Evolutionary conservation across 2,113 vertebrate species (phyloP), one percentile per base, ranked within the genome.

Genomic region (Gymnorhina tibicen): DNA sequence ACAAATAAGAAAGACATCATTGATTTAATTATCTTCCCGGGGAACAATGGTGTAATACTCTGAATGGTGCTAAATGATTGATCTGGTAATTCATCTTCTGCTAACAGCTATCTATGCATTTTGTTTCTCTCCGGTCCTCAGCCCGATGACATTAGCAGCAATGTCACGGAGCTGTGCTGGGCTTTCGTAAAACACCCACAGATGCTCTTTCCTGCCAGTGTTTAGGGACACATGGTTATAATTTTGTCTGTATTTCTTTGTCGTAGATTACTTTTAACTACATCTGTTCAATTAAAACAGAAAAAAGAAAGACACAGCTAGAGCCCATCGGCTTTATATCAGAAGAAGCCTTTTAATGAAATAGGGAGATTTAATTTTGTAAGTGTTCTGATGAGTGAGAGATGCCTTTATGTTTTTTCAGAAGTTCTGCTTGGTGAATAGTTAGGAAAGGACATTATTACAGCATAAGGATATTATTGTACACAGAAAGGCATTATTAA

Each of bases 61-160:
- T 95, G 95, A 97, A 96, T 85, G 93, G 97, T 96, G 97, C 93
- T 98, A 98, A 98, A 97, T 98, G 98, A 98, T 97, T 97, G 98
- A 98, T 98, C 97, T 97, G 95, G 96, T 98, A 98, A 98, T 98
- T 98, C 98, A 97, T 98, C 98, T 98, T 98, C 97, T 91, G 46
- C 96, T 97, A 97, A 96, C 97, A 97, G 97, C 98, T 97, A 98
- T 98, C 97, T 97, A 74, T 97, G 97, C 95, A 94, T 98, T 98
- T 97, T 96, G 96, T 96, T 98, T 98, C 98, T 98, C 96, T 96
- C 85, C 92, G 78, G 95, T 96, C 97, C 95, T 98, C 97, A 97
- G 96, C 56, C 85, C 77, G 15, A 82, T 93, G 97, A 97, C 97
- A 97, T 97, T 97, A 97, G 95, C 87, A 97, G 95, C 96, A 97